Evolutionary conservation across 37 sponge, comb jelly and placozoan genomes (phyloP).

Genomic region (Eunapius fragilis): DNA sequence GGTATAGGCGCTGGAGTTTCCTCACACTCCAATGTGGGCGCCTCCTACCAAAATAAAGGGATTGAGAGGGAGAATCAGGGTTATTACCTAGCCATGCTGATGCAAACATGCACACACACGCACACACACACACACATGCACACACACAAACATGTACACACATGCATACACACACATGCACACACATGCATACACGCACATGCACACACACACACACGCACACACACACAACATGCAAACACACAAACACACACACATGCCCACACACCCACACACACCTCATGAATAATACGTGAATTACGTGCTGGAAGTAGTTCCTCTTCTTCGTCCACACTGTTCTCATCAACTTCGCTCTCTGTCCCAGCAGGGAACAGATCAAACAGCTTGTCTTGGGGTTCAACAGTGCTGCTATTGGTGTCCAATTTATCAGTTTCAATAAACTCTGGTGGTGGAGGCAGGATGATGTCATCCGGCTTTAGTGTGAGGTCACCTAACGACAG

Average conservation of each 20-base stretch:
- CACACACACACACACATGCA: slow-evolving; percentile 18
- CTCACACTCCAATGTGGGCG: too few species aligned
- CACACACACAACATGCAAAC: neutral
- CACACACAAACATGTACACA: slow-evolving; percentile 1
- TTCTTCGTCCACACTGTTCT: too few species aligned
- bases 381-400: too few species aligned
- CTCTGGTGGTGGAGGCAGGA: slow-evolving; percentile 68
- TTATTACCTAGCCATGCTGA: neutral
- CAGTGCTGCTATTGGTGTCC: too few species aligned
- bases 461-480: slow-evolving; percentile 20
- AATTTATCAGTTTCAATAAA: slow-evolving; percentile 8
- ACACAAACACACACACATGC: neutral
- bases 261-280: too few species aligned
- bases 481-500: neutral
- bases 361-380: too few species aligned
- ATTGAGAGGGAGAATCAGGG: neutral
- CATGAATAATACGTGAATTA: too few species aligned
- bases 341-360: too few species aligned
- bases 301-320: too few species aligned
- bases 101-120: neutral
- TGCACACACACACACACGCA: neutral
- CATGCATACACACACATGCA: neutral
- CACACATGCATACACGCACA: neutral
- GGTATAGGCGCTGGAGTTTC: too few species aligned
- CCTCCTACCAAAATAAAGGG: too few species aligned